Percentiles rank a stretch among this genome's conserved stretches.
Evolutionary conservation across 2,797 vertebrate species (phyloP).

Genomic region (Coccyzus lansbergi): DNA sequence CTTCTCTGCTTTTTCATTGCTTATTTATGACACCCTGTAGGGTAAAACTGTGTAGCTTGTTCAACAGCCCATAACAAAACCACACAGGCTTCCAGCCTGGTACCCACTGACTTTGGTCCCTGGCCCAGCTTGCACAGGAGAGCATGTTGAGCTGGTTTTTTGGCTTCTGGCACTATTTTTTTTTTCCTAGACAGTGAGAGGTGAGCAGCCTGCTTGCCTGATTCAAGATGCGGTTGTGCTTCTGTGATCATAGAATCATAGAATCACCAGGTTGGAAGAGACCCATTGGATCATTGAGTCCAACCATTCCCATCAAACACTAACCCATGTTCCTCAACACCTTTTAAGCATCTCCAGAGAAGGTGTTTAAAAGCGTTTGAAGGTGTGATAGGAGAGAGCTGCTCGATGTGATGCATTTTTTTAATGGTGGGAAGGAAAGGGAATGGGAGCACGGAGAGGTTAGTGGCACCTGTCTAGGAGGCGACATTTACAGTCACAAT

Average conservation of each 20-base stretch:
- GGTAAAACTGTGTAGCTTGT: slow-evolving; percentile 60
- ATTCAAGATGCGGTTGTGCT: background rate
- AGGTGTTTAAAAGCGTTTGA: too few species aligned
- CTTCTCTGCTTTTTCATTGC: slow-evolving; percentile 56
- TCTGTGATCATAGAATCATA: too few species aligned
- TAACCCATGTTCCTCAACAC: too few species aligned
- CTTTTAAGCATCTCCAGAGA: too few species aligned
- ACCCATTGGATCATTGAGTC: too few species aligned
- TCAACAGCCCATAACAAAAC: slow-evolving; percentile 63
- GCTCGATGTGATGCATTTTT: background rate
- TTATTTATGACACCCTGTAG: slow-evolving; percentile 66
- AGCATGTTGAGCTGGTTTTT: background rate
- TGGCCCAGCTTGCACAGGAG: slow-evolving; percentile 10
- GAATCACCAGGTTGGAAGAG: too few species aligned
- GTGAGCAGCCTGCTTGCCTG: background rate
- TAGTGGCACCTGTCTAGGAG: background rate
- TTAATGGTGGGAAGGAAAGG: background rate
- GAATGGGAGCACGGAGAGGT: background rate
- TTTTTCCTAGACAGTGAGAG: background rate
- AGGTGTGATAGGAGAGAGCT: accelerated
- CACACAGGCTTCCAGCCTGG: slow-evolving; percentile 26
- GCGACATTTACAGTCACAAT: background rate
- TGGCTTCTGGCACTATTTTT: background rate
- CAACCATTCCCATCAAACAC: too few species aligned
- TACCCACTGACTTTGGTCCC: slow-evolving; percentile 3